Percentiles rank a stretch among this genome's conserved stretches.
phyloP scores from a whole-genome alignment of 2,113 vertebrate genomes.

The Camelus dromedarius region DNA sequence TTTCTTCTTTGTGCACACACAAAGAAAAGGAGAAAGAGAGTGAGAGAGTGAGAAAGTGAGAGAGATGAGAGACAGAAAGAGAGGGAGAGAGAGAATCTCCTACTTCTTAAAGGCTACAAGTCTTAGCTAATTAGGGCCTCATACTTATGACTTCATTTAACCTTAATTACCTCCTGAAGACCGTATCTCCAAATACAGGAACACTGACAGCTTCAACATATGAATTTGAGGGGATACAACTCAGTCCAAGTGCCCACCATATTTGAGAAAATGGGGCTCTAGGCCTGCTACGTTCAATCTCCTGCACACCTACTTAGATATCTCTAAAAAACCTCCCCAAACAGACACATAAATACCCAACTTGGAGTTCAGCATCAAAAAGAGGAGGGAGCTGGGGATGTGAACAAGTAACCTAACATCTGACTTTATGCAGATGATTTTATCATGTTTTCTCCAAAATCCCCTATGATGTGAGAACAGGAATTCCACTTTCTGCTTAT shows the following conservation, averaged over 20 bases:
- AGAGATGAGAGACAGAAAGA: no score
- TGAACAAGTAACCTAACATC: neutral
- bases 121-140: neutral
- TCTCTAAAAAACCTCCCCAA: neutral
- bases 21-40: neutral
- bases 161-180: neutral
- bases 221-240: neutral
- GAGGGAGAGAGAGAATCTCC: neutral
- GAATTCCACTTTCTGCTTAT: neutral
- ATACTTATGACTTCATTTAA: neutral
- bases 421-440: neutral
- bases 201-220: neutral
- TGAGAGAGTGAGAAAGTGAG: neutral
- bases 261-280: neutral
- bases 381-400: neutral
- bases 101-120: neutral
- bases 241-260: neutral
- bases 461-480: neutral
- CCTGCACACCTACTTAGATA: neutral
- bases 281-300: neutral
- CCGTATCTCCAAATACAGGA: neutral
- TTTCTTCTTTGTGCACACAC: neutral
- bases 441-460: neutral
- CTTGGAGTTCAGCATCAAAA: conserved; percentile 1
- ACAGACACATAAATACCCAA: neutral